phyloP scores from a whole-genome alignment of 2,113 vertebrate genomes.

The Corvus moneduloides region DNA sequence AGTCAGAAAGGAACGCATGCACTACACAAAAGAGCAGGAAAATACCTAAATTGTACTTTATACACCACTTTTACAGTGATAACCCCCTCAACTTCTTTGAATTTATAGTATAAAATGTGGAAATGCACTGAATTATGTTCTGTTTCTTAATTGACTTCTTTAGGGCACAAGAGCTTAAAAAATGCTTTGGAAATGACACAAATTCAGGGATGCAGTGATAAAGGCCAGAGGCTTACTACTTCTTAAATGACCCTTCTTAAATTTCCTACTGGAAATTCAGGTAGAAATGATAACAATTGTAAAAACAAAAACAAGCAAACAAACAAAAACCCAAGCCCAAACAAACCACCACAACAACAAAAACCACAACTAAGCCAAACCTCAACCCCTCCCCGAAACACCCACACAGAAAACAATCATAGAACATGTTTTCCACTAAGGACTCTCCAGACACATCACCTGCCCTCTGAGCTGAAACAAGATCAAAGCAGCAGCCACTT shows the following conservation, averaged over 20 bases:
- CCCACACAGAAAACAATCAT: not conserved
- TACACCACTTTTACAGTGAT: not conserved
- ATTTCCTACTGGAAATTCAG: not conserved
- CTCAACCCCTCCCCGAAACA: not conserved
- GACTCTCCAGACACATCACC: not conserved
- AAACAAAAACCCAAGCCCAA: not conserved
- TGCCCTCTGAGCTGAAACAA: not conserved
- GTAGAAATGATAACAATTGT: not conserved
- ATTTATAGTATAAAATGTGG: not conserved
- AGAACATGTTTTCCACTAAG: not conserved
- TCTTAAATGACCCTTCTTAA: not conserved
- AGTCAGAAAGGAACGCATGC: not conserved
- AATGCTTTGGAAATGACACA: not conserved
- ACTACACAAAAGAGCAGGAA: not conserved
- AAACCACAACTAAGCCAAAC: not conserved
- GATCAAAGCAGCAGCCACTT: not conserved
- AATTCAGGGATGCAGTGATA: not conserved
- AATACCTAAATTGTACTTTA: not conserved
- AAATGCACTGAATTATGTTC: not conserved
- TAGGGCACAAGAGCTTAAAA: not conserved
- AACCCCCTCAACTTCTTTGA: not conserved
- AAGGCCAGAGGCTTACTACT: not conserved
- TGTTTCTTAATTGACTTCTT: not conserved
- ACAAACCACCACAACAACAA: not conserved
- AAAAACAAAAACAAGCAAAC: not conserved